These are phyloP conservation scores for Ophraella communa DNA, from an alignment of 2,888 invertebrate genomes.

Conservation along the genomic window DNA sequence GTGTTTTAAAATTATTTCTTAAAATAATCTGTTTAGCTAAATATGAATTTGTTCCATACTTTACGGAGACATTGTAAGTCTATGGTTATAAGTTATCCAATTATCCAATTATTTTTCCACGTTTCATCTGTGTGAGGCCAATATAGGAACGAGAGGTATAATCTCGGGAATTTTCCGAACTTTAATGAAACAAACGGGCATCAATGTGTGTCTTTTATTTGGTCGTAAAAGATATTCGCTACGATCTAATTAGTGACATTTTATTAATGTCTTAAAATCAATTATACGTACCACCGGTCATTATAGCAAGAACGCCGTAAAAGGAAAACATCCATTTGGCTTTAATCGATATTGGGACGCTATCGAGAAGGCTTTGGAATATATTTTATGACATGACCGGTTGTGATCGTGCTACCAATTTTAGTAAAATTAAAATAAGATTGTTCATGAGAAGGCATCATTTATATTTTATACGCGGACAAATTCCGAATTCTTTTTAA, in stretches of 20 bases:
- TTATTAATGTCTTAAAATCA: slow-evolving; percentile 31
- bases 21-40: too few relatives aligned
- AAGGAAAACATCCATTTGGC: slow-evolving; percentile 27
- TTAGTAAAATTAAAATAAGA: slow-evolving; percentile 15
- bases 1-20: too few relatives aligned
- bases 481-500: not conserved
- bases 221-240: slow-evolving; percentile 26
- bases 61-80: too few relatives aligned
- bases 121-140: too few relatives aligned
- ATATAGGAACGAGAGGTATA: not conserved
- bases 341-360: slow-evolving; percentile 28
- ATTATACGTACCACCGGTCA: slow-evolving; percentile 27
- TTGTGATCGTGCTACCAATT: slow-evolving; percentile 13
- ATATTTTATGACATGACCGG: slow-evolving; percentile 17
- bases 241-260: slow-evolving; percentile 32
- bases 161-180: not conserved
- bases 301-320: slow-evolving; percentile 26
- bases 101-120: too few relatives aligned
- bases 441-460: slow-evolving; percentile 5
- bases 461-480: not conserved
- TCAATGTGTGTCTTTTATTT: slow-evolving; percentile 6
- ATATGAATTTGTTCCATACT: too few relatives aligned
- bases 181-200: slow-evolving; percentile 12
- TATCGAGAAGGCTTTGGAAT: slow-evolving; percentile 20
- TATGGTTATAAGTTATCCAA: too few relatives aligned